Percentiles rank a stretch among this genome's conserved stretches.
phyloP scores from a whole-genome alignment of 2,888 invertebrate species.

The Rotaria socialis region DNA sequence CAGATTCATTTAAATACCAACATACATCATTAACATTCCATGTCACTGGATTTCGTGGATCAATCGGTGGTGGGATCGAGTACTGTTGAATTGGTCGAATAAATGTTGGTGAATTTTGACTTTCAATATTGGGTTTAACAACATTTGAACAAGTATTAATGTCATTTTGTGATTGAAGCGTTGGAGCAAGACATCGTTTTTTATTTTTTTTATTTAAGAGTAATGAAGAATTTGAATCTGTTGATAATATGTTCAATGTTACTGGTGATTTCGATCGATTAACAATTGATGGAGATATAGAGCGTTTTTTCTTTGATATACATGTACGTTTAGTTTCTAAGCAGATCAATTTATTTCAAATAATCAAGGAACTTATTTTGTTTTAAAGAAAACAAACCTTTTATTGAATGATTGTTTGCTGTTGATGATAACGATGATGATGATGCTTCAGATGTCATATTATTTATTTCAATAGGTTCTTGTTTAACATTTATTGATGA shows the following conservation, averaged over 20 bases:
- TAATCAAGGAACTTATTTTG: neutral
- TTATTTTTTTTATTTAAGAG: neutral
- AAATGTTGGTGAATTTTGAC: neutral
- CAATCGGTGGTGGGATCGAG: neutral
- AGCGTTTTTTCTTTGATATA: neutral
- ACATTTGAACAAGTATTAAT: neutral
- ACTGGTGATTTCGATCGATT: neutral
- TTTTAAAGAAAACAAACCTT: neutral
- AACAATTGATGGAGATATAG: neutral
- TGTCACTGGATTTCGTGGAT: conserved; percentile 14
- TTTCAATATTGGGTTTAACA: neutral
- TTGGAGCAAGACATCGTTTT: neutral
- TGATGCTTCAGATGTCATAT: neutral
- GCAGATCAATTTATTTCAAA: too few species aligned
- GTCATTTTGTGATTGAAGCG: neutral
- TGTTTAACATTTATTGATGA: neutral
- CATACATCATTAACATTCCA: conserved; percentile 32
- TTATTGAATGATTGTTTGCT: neutral
- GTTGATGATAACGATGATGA: neutral
- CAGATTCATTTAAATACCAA: conserved; percentile 18
- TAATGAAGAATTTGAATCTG: neutral
- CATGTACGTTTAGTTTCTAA: neutral
- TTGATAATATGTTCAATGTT: neutral
- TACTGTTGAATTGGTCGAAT: neutral
- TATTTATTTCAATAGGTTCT: conserved; percentile 3